Evolutionary conservation across 2,888 invertebrate genomes (phyloP).

Genomic region (Plebejus melissa): DNA sequence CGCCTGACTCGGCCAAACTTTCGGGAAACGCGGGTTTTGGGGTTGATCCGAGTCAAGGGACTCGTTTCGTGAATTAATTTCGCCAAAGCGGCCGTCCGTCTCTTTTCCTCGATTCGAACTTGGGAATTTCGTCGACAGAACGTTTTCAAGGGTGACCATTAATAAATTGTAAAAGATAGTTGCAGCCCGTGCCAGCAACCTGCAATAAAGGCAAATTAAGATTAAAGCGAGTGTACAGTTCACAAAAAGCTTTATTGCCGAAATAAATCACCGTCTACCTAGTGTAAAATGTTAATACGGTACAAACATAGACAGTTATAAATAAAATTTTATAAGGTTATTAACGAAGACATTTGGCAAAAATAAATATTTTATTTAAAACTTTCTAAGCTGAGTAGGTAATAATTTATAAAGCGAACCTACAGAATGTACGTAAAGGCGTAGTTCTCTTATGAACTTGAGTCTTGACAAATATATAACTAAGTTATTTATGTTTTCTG

Average conservation of each 20-base stretch:
- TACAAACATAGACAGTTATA: not conserved
- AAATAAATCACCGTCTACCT: constrained; percentile 15
- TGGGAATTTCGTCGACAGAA: not conserved
- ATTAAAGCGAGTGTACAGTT: constrained; percentile 20
- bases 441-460: too few species aligned
- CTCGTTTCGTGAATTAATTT: constrained; percentile 30
- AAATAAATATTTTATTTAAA: not conserved
- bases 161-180: constrained; percentile 21
- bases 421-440: too few species aligned
- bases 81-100: not conserved
- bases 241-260: constrained; percentile 15
- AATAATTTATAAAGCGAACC: not conserved
- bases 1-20: constrained; percentile 39
- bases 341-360: not conserved
- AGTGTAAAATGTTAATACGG: not conserved
- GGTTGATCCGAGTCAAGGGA: constrained; percentile 41
- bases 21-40: constrained; percentile 43
- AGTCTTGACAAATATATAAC: too few species aligned
- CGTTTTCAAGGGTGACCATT: constrained; percentile 23
- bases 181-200: constrained; percentile 25
- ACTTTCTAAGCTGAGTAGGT: not conserved
- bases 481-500: too few species aligned
- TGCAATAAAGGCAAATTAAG: constrained; percentile 26
- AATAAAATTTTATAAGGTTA: constrained; percentile 7
- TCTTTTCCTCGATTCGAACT: constrained; percentile 25